A percentile compares a stretch with the other conserved stretches of the same genome.
phyloP scores from a whole-genome alignment of 2,888 invertebrate species.

The Neoitamus cyanurus region DNA sequence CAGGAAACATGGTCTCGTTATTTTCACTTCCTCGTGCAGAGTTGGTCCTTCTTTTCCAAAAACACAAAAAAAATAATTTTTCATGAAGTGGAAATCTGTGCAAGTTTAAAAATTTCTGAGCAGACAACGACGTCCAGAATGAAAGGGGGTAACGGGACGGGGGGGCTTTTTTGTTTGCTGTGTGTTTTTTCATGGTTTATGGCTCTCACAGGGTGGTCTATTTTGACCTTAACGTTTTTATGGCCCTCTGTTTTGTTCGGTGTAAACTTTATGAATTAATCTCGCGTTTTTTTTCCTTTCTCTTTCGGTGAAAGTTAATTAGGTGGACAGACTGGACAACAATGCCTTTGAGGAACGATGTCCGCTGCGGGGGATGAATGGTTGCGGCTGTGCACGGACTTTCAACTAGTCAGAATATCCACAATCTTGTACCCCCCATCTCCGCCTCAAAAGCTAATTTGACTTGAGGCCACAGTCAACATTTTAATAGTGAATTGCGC shows the following conservation, averaged over 20 bases:
- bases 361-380: neutral
- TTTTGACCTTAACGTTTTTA: slow-evolving; percentile 33
- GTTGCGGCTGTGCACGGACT: neutral
- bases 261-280: slow-evolving; percentile 38
- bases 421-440: neutral
- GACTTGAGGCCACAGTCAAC: neutral
- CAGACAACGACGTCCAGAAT: neutral
- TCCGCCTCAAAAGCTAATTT: neutral
- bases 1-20: slow-evolving; percentile 25
- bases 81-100: slow-evolving; percentile 10
- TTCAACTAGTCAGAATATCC: neutral
- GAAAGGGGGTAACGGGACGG: neutral
- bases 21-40: neutral
- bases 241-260: slow-evolving; percentile 10
- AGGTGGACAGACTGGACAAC: slow-evolving; percentile 34
- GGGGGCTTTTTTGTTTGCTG: neutral
- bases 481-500: neutral
- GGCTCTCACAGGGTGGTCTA: slow-evolving; percentile 18
- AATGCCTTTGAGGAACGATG: slow-evolving; percentile 17
- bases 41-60: neutral
- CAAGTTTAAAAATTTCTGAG: slow-evolving; percentile 11
- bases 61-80: neutral
- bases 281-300: neutral
- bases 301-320: slow-evolving; percentile 10
- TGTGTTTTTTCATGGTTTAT: slow-evolving; percentile 6